phyloP scores from a whole-genome alignment of 2,797 vertebrate genomes.

The Manis crassicaudata region DNA sequence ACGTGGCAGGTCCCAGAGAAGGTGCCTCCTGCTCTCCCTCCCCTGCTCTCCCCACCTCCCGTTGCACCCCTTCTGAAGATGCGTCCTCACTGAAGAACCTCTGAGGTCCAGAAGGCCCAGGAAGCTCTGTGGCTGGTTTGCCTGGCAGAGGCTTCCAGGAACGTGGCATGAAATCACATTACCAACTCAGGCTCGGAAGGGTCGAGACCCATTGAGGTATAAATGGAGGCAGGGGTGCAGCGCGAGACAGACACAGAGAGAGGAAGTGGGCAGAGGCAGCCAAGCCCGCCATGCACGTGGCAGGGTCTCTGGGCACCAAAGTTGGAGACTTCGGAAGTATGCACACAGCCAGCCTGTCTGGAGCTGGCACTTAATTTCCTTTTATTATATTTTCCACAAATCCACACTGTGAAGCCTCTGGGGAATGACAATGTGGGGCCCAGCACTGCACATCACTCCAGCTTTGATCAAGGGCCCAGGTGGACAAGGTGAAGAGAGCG shows the following conservation, averaged over 20 bases:
- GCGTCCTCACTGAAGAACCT: fast-evolving
- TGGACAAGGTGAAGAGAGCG: fast-evolving
- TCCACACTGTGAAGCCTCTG: neutral
- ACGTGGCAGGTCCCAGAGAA: neutral
- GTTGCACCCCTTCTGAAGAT: neutral
- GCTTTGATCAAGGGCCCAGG: neutral
- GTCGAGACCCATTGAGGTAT: neutral
- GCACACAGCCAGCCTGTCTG: neutral
- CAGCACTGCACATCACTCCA: fast-evolving
- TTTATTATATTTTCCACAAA: constrained; percentile 65
- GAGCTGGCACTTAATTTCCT: constrained; percentile 34
- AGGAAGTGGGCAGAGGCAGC: neutral
- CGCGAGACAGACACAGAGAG: neutral
- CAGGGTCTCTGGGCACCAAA: neutral
- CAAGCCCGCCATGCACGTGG: neutral
- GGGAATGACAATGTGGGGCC: neutral
- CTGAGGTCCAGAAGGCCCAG: neutral
- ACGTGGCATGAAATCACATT: neutral
- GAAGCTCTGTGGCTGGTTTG: neutral
- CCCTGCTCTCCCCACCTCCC: fast-evolving
- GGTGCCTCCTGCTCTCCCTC: neutral
- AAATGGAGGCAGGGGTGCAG: neutral
- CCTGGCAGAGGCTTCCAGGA: neutral
- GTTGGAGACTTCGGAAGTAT: neutral
- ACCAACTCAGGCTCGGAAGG: neutral